phyloP scores from a whole-genome alignment of 2,888 invertebrate species.

The Drosophila parthenogenetica region DNA sequence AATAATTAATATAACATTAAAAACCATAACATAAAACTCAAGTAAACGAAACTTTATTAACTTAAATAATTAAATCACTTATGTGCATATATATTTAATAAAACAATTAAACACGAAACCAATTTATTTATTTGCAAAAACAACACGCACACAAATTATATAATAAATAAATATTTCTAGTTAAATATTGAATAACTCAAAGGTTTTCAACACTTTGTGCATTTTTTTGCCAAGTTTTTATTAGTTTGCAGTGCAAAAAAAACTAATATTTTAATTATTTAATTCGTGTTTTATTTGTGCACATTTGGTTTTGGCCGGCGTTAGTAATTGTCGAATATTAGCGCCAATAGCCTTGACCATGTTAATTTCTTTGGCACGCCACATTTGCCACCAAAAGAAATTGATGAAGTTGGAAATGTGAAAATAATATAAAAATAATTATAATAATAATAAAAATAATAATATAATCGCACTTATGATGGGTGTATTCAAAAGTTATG shows the following conservation, averaged over 20 bases:
- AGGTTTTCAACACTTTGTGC: constrained; percentile 21
- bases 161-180: constrained; percentile 9
- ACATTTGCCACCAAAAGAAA: constrained; percentile 54
- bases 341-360: constrained; percentile 68
- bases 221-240: background rate
- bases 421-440: constrained; percentile 25
- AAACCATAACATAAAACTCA: too few species aligned
- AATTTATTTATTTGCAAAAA: too few species aligned
- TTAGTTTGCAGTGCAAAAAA: constrained; percentile 39
- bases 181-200: constrained; percentile 21
- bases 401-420: constrained; percentile 43
- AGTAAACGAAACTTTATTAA: too few species aligned
- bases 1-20: too few species aligned
- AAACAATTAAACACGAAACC: too few species aligned
- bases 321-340: constrained; percentile 50
- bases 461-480: constrained; percentile 36
- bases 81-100: too few species aligned
- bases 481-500: constrained; percentile 30
- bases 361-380: constrained; percentile 64
- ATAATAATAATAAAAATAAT: constrained; percentile 3
- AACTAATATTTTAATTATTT: constrained; percentile 67
- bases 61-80: too few species aligned
- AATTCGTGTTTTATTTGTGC: constrained; percentile 46
- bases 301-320: constrained; percentile 33
- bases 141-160: background rate